A percentile compares a stretch with the other conserved stretches of the same genome.
These are phyloP conservation scores for Cantharis flavilabris DNA, from an alignment of 2,888 invertebrate species.

Conservation along the genomic window DNA sequence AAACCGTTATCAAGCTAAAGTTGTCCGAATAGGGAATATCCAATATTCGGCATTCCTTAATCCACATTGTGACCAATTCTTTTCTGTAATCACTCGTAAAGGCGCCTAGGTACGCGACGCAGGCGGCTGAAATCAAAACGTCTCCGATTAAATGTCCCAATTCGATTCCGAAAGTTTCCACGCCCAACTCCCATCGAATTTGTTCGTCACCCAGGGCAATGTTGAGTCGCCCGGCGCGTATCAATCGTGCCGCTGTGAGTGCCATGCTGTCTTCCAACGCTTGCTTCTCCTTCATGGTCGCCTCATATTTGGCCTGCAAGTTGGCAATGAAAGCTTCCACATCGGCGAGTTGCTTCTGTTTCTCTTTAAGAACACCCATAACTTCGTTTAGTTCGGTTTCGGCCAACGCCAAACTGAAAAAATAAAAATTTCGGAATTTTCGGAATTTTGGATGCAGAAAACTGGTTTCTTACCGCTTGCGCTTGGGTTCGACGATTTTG, in stretches of 20 bases:
- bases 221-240: slow-evolving; percentile 82
- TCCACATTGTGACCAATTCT: slow-evolving; percentile 72
- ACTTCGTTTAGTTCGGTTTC: slow-evolving; percentile 76
- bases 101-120: slow-evolving; percentile 90
- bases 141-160: slow-evolving; percentile 81
- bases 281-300: slow-evolving; percentile 75
- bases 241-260: slow-evolving; percentile 76
- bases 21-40: slow-evolving; percentile 73
- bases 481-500: slow-evolving; percentile 86
- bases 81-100: slow-evolving; percentile 77
- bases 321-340: slow-evolving; percentile 72
- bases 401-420: slow-evolving; percentile 72
- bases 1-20: slow-evolving; percentile 71
- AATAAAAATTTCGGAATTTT: background rate
- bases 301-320: slow-evolving; percentile 68
- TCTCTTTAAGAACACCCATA: slow-evolving; percentile 74
- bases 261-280: slow-evolving; percentile 75
- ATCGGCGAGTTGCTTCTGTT: slow-evolving; percentile 80
- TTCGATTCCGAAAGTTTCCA: slow-evolving; percentile 69
- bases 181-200: slow-evolving; percentile 79
- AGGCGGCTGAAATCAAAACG: slow-evolving; percentile 83
- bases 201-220: slow-evolving; percentile 87
- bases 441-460: too few relatives aligned
- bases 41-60: slow-evolving; percentile 64
- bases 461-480: slow-evolving; percentile 64